These are phyloP conservation scores for Poeciliopsis prolifica DNA, from an alignment of 2,113 vertebrate genomes.

Conservation along the genomic window DNA sequence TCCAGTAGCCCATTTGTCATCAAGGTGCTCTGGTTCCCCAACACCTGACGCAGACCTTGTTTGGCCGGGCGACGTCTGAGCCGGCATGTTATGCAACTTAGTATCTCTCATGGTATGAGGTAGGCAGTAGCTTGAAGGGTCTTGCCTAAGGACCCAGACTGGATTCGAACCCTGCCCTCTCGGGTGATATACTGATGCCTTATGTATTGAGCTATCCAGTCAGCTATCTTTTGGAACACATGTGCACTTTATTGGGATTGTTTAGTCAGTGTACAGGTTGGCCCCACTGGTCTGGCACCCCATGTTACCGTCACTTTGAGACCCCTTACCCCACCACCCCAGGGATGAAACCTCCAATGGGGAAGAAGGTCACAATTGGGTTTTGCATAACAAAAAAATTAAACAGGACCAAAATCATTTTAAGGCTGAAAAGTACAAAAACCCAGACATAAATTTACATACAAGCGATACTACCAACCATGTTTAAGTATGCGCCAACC, in stretches of 20 bases:
- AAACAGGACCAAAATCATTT: slow-evolving; percentile 90
- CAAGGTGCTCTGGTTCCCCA: too few relatives aligned
- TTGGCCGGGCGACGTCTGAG: too few relatives aligned
- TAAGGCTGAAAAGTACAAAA: slow-evolving; percentile 98
- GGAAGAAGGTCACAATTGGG: slow-evolving; percentile 80
- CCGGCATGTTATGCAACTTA: too few relatives aligned
- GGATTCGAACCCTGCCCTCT: too few relatives aligned
- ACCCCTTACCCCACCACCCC: slow-evolving; percentile 80
- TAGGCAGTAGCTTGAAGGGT: too few relatives aligned
- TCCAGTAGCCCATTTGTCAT: too few relatives aligned
- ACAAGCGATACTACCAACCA: slow-evolving; percentile 90
- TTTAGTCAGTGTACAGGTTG: slow-evolving; percentile 98
- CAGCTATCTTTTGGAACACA: slow-evolving; percentile 86
- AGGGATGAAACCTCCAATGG: slow-evolving; percentile 75
- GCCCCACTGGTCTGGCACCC: slow-evolving; percentile 90
- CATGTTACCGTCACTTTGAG: slow-evolving; percentile 80
- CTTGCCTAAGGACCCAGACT: too few relatives aligned
- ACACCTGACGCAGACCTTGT: too few relatives aligned
- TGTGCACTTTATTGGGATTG: slow-evolving; percentile 99
- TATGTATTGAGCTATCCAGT: too few relatives aligned
- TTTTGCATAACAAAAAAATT: slow-evolving; percentile 83
- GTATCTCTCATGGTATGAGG: too few relatives aligned
- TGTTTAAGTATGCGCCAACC: slow-evolving; percentile 86
- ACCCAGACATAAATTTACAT: slow-evolving; percentile 95
- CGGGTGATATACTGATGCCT: too few relatives aligned